Evolutionary conservation across 2,113 vertebrate genomes (phyloP).

Genomic region (Chlamydotis undulata): DNA sequence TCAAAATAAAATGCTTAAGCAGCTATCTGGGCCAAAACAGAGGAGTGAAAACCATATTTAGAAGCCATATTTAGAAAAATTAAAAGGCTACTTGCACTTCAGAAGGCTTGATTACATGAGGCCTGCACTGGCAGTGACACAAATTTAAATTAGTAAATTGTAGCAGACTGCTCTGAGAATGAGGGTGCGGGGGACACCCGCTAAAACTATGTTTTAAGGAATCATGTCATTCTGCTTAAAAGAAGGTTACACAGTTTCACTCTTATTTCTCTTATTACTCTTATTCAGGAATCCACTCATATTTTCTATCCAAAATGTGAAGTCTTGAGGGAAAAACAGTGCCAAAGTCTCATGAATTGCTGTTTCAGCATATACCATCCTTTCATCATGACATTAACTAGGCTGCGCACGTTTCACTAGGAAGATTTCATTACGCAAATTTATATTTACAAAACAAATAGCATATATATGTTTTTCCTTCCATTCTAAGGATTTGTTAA

Average conservation of each 20-base stretch:
- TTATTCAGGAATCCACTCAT: neutral
- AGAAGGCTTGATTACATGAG: neutral
- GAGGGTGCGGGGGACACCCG: rapidly evolving
- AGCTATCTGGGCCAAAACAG: neutral
- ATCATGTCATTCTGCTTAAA: neutral
- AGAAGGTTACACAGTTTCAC: neutral
- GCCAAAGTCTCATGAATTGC: neutral
- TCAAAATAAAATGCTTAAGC: neutral
- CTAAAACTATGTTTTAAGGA: neutral
- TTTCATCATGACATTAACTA: neutral
- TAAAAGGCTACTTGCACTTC: neutral
- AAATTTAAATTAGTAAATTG: neutral
- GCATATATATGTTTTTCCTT: neutral
- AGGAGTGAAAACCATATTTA: neutral
- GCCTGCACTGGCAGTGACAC: neutral
- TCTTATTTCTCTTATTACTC: neutral
- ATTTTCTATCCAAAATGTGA: neutral
- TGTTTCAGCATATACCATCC: neutral
- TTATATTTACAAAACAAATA: neutral
- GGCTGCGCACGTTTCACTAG: neutral
- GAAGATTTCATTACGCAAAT: neutral
- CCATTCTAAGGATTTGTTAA: neutral
- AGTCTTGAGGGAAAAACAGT: neutral
- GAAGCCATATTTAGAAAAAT: neutral
- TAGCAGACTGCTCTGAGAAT: neutral